phyloP scores from a whole-genome alignment of 2,888 invertebrate genomes.

The Polymixis flavicincta region DNA sequence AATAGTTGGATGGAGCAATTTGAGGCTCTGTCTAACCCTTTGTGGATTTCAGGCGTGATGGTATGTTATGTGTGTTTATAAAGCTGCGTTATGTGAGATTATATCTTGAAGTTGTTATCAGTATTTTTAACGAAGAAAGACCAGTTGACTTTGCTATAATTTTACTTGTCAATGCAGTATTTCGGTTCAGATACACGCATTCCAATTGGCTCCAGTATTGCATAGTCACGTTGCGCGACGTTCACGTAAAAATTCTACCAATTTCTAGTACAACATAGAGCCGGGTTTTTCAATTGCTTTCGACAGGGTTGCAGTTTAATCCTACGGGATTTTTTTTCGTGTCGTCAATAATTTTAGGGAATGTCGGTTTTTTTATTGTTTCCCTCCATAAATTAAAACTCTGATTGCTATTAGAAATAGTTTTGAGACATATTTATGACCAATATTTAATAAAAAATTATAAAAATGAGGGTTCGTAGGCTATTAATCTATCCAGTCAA shows the following conservation, averaged over 20 bases:
- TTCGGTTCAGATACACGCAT: constrained; percentile 6
- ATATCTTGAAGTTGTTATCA: neutral
- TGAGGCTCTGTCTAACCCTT: too few species aligned
- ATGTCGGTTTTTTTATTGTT: neutral
- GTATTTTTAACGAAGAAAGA: neutral
- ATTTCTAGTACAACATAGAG: constrained; percentile 26
- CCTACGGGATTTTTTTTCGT: neutral
- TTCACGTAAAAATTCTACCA: constrained; percentile 29
- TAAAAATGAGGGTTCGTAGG: too few species aligned
- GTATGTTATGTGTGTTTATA: neutral
- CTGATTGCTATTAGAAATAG: neutral
- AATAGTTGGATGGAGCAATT: neutral
- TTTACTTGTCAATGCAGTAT: neutral
- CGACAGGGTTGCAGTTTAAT: constrained; percentile 18
- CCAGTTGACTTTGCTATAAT: neutral
- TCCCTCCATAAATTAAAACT: neutral
- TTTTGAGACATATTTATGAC: too few species aligned
- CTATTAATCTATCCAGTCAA: neutral
- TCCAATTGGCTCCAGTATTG: constrained; percentile 1
- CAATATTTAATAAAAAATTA: too few species aligned
- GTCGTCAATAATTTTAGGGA: constrained; percentile 1
- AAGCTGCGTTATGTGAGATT: neutral
- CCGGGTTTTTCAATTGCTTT: constrained; percentile 44
- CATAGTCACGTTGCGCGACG: constrained; percentile 11
- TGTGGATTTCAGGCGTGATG: neutral